Base-by-base conservation (phyloP, 1,140 invertebrate species). In the Laupala kohalensis region DNA sequence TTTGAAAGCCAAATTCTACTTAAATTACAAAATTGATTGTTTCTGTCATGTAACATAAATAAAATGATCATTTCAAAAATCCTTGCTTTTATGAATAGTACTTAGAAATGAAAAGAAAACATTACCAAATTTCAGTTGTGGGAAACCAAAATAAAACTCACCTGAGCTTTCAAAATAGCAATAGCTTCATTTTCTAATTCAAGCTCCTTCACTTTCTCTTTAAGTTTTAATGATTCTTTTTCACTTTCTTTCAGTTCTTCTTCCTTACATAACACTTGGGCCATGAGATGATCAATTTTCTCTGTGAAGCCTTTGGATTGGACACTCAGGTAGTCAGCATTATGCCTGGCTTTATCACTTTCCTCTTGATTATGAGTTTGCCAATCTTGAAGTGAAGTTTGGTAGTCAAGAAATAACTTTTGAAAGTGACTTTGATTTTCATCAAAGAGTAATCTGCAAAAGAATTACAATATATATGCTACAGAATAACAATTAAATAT, bases 161-260 rank as follows among this genome's bases (percentile, higher is more conserved):
- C 71, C 71, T 72, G 71, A 26, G 67, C 67, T 68, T 72, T 67
- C n/a, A 72, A 64, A 25, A 72, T 69, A 6, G 65, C 23, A 25
- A 72, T 19, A 15, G 65, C 65, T 30, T 72, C 71, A n/a, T 72
- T 72, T 28, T 72, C 71, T 23, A 72, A 19, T 28, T 71, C 63
- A 5, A 66, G 23, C 25, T 71, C 37, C 65, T 62, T 67, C 19
- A 67, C 19, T 0, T n/a, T 71, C 15, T 71, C 65, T 30, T 27
- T 27, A n/a, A 72, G 9, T 64, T 72, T 25, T n/a, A 23, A 3
- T 4, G 62, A 3, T 28, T 72, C 67, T 27, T 67, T 25, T 6
- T 68, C 28, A 25, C 28, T 67, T n/a, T 62, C 26, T 27, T 25
- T 23, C 5, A 72, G 27, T 25, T 28, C 71, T 68, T 72, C 71